These are phyloP conservation scores for Heliconius congener DNA, from an alignment of 1,140 invertebrate species.

Conservation along the genomic window DNA sequence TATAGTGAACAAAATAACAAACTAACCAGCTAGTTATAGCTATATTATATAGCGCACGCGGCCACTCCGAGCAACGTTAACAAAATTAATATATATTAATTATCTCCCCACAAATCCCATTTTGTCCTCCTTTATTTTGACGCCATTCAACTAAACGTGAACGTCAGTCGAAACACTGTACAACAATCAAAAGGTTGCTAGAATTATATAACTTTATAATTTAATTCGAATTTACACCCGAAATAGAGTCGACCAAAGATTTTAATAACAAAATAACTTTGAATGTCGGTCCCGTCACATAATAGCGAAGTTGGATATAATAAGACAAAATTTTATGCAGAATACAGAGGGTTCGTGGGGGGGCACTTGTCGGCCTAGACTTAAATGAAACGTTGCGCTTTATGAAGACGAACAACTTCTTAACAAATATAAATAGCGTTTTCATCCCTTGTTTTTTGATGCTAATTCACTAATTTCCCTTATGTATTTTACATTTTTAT, in stretches of 20 bases:
- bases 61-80: constrained; percentile 34
- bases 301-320: constrained; percentile 79
- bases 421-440: constrained; percentile 78
- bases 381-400: constrained; percentile 74
- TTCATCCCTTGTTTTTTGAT: constrained; percentile 62
- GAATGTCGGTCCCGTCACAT: constrained; percentile 75
- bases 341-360: constrained; percentile 65
- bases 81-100: constrained; percentile 36
- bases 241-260: constrained; percentile 73
- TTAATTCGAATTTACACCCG: constrained; percentile 74
- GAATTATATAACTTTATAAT: constrained; percentile 78
- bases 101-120: no score
- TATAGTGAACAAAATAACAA: no score
- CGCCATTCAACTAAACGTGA: constrained; percentile 55
- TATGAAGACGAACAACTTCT: constrained; percentile 78
- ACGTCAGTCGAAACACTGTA: constrained; percentile 66
- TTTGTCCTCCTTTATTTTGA: constrained; percentile 47
- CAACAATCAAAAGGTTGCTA: constrained; percentile 68
- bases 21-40: not conserved
- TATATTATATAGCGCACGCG: constrained; percentile 49
- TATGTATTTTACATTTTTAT: not conserved
- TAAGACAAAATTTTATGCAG: constrained; percentile 80
- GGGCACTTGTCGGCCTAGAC: constrained; percentile 72
- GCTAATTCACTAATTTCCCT: constrained; percentile 57
- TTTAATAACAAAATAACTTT: constrained; percentile 81